Conservation (phyloP, 1,140 invertebrate species). For the Macrobrachium rosenbergii region DNA sequence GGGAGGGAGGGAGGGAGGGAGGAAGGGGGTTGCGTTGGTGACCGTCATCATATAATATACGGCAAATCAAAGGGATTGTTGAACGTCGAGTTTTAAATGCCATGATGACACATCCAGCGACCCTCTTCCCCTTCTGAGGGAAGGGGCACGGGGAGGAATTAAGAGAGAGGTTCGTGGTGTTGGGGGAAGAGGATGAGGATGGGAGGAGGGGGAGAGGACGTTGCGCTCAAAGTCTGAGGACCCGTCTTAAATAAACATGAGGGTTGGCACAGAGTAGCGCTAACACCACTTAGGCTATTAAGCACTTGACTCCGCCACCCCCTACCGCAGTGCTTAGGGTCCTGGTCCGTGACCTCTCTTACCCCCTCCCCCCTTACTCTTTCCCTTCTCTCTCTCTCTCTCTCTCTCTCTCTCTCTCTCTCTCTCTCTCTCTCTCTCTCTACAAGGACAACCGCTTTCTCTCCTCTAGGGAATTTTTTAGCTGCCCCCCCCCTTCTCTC, state of each 20-base stretch:
- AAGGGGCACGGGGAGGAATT: not conserved
- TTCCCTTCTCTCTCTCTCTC: too few relatives aligned
- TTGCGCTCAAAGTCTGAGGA: not conserved
- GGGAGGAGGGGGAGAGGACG: not conserved
- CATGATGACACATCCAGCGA: not conserved
- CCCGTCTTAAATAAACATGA: conserved; percentile 38
- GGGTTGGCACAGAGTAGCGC: conserved; percentile 18
- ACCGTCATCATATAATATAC: not conserved
- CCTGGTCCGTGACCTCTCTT: not conserved
- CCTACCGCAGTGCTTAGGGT: not conserved
- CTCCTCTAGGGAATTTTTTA: too few relatives aligned
- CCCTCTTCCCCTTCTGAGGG: not conserved
- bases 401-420: too few relatives aligned
- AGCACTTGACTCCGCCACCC: conserved; percentile 19
- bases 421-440: too few relatives aligned
- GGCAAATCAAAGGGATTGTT: not conserved
- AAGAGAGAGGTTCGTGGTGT: not conserved
- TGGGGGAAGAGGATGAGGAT: too few relatives aligned
- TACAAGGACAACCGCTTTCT: too few relatives aligned
- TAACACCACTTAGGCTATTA: conserved; percentile 36
- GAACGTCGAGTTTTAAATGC: not conserved
- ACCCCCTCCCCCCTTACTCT: not conserved
- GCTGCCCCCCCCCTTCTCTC: too few relatives aligned
- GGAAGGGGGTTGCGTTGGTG: not conserved
- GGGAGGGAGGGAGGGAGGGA: too few relatives aligned